Percentiles rank a stretch among this genome's conserved stretches.
These are phyloP conservation scores for Cryptus viduatorius DNA, from an alignment of 2,888 invertebrate genomes.

Conservation along the genomic window DNA sequence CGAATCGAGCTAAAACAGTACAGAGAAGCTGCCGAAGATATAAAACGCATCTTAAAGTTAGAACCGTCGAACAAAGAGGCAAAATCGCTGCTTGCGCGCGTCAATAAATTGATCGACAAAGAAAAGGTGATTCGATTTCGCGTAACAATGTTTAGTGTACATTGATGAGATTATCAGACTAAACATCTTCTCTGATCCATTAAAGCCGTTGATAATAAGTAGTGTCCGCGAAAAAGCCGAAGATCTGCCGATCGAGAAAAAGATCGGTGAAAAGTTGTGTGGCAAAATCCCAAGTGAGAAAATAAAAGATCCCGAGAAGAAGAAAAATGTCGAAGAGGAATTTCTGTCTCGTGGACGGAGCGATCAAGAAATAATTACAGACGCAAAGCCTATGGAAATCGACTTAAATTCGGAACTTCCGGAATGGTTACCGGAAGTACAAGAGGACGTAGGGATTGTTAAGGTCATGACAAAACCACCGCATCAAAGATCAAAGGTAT, in stretches of 20 bases:
- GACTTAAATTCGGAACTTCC: conserved; percentile 81
- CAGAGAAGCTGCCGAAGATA: conserved; percentile 90
- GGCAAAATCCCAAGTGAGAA: conserved; percentile 13
- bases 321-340: conserved; percentile 46
- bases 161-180: neutral
- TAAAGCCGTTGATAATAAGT: conserved; percentile 56
- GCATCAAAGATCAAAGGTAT: conserved; percentile 89
- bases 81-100: conserved; percentile 86
- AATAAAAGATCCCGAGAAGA: conserved; percentile 23
- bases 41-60: conserved; percentile 89
- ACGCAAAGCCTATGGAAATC: conserved; percentile 6
- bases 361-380: conserved; percentile 47
- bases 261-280: conserved; percentile 71
- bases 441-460: conserved; percentile 82
- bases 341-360: conserved; percentile 5
- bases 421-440: conserved; percentile 84
- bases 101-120: conserved; percentile 86
- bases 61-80: conserved; percentile 93
- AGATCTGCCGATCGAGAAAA: conserved; percentile 67
- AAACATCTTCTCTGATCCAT: conserved; percentile 40
- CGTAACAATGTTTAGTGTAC: neutral
- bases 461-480: conserved; percentile 88
- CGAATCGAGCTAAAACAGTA: conserved; percentile 90
- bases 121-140: conserved; percentile 83
- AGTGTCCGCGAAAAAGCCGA: conserved; percentile 22